Base-by-base conservation (phyloP, 2,113 vertebrate genomes). In the Catharus bicknelli region DNA sequence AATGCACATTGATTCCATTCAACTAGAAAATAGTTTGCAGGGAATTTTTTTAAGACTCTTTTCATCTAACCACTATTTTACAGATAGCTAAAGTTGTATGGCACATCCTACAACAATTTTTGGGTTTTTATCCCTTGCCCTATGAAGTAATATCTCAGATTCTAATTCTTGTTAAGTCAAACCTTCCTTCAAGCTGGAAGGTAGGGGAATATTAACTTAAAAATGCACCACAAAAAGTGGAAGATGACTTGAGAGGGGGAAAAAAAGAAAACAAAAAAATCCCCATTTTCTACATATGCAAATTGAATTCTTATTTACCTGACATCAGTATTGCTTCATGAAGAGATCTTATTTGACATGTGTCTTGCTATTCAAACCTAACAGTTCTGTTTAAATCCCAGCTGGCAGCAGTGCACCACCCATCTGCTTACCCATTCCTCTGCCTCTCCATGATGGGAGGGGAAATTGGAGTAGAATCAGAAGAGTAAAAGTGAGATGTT, bases 41-140 rank as follows among this genome's bases (percentile, higher is more conserved):
- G 11, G 86, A 20, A 22, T n/a, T 5, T 34, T 38, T 15, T 67
- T 10, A 63, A 82, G 14, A 36, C 51, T 86, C 3, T 88, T 86
- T 68, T 66, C 54, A 50, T 83, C 16, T 69, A 57, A 82, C 74
- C 5, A 26, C 4, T 48, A 1, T 13, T 68, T 84, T 63, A 55
- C 32, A 50, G 20, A 47, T 9, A 77, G 6, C 6, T 17, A 21
- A 30, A 63, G 16, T 32, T 66, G 15, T 53, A 38, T 1, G 7
- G n/a, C 19, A 45, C 8, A 1, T 48, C 26, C 13, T 43, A 9
- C 9, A 18, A 36, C 1, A 61, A 3, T 45, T 20, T 40, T 23
- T n/a, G 7, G 3, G 0, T 20, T 40, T 58, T 45, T 22, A 25
- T 3, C 3, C 3, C 1, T 76, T 64, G 7, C 11, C 3, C 0